Percentiles rank a stretch among this genome's conserved stretches.
Conservation (phyloP, 2,113 vertebrate species). For the Cebus imitator region DNA sequence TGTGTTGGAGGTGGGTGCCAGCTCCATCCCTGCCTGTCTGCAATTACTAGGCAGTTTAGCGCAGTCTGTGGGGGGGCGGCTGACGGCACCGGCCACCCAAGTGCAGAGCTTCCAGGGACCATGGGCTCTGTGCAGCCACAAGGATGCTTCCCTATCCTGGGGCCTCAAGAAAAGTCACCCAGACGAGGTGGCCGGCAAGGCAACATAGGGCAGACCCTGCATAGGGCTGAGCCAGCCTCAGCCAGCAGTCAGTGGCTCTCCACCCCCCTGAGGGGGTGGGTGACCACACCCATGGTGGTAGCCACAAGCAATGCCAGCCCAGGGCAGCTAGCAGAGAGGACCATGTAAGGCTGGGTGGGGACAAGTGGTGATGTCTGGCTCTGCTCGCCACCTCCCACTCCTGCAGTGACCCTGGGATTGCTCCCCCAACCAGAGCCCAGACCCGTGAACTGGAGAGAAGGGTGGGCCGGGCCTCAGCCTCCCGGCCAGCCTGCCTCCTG, state of each 20-base stretch:
- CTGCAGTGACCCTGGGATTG: neutral
- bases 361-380: neutral
- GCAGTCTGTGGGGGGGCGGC: conserved; percentile 71
- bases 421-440: neutral
- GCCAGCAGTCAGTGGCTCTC: neutral
- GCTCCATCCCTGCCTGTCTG: conserved; percentile 73
- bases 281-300: neutral
- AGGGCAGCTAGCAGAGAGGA: neutral
- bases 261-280: too few relatives aligned
- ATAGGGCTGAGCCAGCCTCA: neutral
- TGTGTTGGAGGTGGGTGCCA: conserved; percentile 73
- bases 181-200: neutral
- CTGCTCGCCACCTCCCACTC: neutral
- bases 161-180: neutral
- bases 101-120: conserved; percentile 61
- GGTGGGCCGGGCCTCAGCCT: fast-evolving
- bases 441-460: neutral
- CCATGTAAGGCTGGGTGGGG: neutral
- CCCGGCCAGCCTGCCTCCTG: neutral
- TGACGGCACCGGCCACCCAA: conserved; percentile 74
- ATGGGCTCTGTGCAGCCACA: neutral
- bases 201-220: neutral
- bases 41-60: conserved; percentile 78
- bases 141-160: conserved; percentile 41
- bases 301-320: neutral